These are phyloP conservation scores for Vesta saturnalis DNA, from an alignment of 2,888 invertebrate species.

Conservation along the genomic window DNA sequence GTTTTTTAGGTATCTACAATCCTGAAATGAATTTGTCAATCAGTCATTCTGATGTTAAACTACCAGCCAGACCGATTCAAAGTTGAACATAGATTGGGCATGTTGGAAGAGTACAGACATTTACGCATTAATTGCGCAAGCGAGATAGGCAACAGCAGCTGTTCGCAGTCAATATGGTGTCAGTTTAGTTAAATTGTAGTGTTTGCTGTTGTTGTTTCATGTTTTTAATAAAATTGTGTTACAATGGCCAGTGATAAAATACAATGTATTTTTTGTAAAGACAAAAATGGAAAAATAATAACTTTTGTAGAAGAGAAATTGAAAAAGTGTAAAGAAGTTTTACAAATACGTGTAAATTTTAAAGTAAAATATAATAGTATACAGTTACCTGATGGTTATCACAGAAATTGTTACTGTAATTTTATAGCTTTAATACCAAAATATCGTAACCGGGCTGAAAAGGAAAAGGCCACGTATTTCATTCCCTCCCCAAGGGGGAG, in stretches of 20 bases:
- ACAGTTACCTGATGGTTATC: slow-evolving; percentile 39
- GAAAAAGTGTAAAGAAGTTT: no score
- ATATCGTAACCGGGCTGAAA: no score
- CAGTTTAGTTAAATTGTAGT: background rate
- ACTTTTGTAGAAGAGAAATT: background rate
- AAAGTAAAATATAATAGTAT: no score
- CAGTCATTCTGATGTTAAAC: background rate
- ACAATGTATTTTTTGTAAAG: background rate
- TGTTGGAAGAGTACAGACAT: background rate
- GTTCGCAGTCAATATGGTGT: background rate
- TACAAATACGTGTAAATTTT: background rate
- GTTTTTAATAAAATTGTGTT: slow-evolving; percentile 2
- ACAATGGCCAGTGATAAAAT: background rate
- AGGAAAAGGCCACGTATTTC: no score
- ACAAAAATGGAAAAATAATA: background rate
- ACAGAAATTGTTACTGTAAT: slow-evolving; percentile 36
- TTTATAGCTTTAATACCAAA: slow-evolving; percentile 37
- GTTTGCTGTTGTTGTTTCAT: background rate
- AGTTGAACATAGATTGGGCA: background rate
- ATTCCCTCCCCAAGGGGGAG: no score
- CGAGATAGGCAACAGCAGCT: background rate
- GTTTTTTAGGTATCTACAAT: background rate
- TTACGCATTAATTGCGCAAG: background rate
- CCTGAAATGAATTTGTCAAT: background rate
- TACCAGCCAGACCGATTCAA: background rate